Base-by-base conservation (phyloP, 2,113 vertebrate species). In the Hydropotes inermis region DNA sequence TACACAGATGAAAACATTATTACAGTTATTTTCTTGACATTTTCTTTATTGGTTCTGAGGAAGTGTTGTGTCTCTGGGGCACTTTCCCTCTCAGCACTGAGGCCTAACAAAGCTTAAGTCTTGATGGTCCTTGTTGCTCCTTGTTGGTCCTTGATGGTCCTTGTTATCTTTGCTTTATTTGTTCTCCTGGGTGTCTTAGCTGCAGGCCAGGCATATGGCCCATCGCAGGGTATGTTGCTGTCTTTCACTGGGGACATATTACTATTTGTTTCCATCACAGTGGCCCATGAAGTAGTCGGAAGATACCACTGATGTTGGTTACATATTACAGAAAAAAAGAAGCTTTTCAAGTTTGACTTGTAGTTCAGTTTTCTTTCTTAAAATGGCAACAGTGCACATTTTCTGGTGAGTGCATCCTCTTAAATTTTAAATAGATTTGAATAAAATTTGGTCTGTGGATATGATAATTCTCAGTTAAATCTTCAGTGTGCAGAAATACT, bases 401-500 rank as follows among this genome's bases (percentile, higher is more conserved):
- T 89, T 61, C 60, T 86, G 55, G 16, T 96, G 82, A 95, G 88
- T 36, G 7, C 57, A 58, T 88, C 27, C 50, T 91, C 55, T 45
- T 54, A 57, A 83, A 45, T 86, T 96, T 86, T 95, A 95, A 95
- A 30, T 90, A 25, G 67, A 45, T 91, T 58, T 93, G 85, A 55
- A 39, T 93, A 54, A 85, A 83, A 84, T 64, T 67, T 30, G 21
- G 39, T 58, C 19, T 78, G 19, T 47, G 16, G 74, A 81, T 94
- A 45, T 91, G 95, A 92, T 30, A 39, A 23, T 74, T 95, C 76
- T 84, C 19, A 45, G 94, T 74, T 64, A 88, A 87, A 61, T 94
- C 39, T 95, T 87, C 6, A 88, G 88, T 57, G 39, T 87, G 50
- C 86, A 81, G 39, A 86, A 86, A 88, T 60, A 47, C 83, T 93